phyloP scores from a whole-genome alignment of 37 sponge, comb jelly and placozoan species.

The Lycopodina hypogea region DNA sequence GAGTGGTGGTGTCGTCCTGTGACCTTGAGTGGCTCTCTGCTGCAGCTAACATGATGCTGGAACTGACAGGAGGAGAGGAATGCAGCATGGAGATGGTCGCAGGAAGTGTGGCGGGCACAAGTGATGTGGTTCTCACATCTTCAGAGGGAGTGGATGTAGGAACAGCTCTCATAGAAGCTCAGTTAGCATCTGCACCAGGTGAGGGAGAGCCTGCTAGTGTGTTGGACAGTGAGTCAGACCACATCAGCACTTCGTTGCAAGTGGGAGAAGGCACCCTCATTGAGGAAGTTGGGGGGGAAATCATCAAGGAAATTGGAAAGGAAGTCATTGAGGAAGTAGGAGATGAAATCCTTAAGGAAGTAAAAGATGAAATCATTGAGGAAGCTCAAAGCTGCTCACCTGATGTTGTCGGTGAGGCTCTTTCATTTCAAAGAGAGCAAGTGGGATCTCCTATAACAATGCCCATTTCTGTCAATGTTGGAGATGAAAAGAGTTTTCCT shows the following conservation, averaged over 20 bases:
- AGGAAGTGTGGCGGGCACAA: conserved; percentile 12
- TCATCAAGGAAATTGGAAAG: neutral
- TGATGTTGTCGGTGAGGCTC: too few relatives aligned
- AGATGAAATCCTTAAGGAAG: too few relatives aligned
- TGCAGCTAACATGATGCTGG: conserved; percentile 19
- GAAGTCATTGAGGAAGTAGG: too few relatives aligned
- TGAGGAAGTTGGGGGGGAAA: too few relatives aligned
- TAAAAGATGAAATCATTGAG: neutral
- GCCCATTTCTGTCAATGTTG: too few relatives aligned
- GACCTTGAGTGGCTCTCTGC: conserved; percentile 5
- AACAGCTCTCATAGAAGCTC: conserved; percentile 13
- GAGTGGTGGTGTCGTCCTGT: conserved; percentile 11
- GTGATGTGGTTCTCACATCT: conserved; percentile 29
- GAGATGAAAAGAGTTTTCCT: too few relatives aligned
- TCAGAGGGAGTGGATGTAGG: conserved; percentile 23
- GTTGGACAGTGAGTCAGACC: too few relatives aligned
- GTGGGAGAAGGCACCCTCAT: too few relatives aligned
- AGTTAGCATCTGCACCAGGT: conserved; percentile 12
- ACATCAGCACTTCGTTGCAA: neutral
- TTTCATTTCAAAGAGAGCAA: too few relatives aligned
- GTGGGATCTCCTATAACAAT: too few relatives aligned
- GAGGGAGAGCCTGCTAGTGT: neutral
- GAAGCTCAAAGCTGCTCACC: neutral
- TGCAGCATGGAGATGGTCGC: conserved; percentile 14
- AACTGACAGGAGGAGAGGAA: conserved; percentile 17